Base-by-base conservation (phyloP, 2,797 vertebrate genomes). In the Margarornis squamiger region DNA sequence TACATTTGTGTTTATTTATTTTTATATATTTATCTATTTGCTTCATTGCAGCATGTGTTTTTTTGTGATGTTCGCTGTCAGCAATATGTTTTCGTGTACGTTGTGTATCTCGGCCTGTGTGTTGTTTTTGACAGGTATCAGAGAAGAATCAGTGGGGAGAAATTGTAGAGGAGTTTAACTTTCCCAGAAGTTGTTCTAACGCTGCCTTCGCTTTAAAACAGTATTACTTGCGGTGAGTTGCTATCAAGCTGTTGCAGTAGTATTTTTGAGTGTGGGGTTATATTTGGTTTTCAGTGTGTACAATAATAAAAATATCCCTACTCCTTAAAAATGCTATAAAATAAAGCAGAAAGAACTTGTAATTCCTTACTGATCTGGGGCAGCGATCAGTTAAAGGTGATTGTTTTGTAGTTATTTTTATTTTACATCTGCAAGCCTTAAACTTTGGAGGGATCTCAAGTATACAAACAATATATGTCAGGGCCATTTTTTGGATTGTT, bases 151-250 rank as follows among this genome's bases (percentile, higher is more conserved):
- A 99, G 97, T 99, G 99, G 99, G 98, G 98, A 96, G 99, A 99
- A 97, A 99, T 99, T 92, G 99, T 98, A 95, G 99, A 99, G 96
- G 99, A 99, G 97, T 99, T 99, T 98, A 98, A 99, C 98, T 99
- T 99, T 97, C 99, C 99, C 91, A 99, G 98, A 98, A 99, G 99
- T 98, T 99, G 99, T 97, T 99, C 99, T 96, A 99, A 99, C 94
- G 99, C 99, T 98, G 99, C 99, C 98, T 99, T 99, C 98, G 99
- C 99, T 99, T 98, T 99, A 98, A 99, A 99, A 98, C 99, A 99
- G 99, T 99, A 99, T 99, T 99, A 99, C 98, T 99, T 99, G 98
- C 98, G 99, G 99, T 99, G 98, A 99, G 99, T 99, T 99, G 94
- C 90, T 95, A 94, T 94, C 96, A 94, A 94, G 90, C 95, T 98